Conservation (phyloP, 2,113 vertebrate genomes). For the Corydoras maculifer region DNA sequence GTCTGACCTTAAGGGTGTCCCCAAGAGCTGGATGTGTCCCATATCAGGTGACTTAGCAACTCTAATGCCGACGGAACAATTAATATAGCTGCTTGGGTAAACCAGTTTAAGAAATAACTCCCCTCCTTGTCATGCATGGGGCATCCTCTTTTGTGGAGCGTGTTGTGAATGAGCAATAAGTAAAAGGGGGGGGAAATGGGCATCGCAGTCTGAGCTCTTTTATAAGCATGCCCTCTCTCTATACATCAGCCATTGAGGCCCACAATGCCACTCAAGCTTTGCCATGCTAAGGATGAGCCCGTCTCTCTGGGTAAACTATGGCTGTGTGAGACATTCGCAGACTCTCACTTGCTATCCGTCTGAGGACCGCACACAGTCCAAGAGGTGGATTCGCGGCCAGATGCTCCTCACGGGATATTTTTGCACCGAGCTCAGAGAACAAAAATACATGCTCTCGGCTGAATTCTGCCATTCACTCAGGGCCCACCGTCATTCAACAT, state of each 20-base stretch:
- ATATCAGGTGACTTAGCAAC: slow-evolving; percentile 51
- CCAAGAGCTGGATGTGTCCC: slow-evolving; percentile 42
- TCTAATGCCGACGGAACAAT: slow-evolving; percentile 49
- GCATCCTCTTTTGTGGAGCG: slow-evolving; percentile 30
- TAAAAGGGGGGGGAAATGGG: slow-evolving; percentile 12
- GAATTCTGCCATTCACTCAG: slow-evolving; percentile 11
- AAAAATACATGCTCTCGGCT: slow-evolving; percentile 52
- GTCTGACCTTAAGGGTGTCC: slow-evolving; percentile 59
- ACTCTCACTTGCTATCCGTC: slow-evolving; percentile 49
- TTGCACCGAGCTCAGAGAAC: slow-evolving; percentile 53
- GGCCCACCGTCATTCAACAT: slow-evolving; percentile 5
- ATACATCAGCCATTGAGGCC: slow-evolving; percentile 27
- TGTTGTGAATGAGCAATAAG: slow-evolving; percentile 34
- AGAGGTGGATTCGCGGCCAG: slow-evolving; percentile 60
- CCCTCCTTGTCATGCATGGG: slow-evolving; percentile 26
- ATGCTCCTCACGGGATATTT: slow-evolving; percentile 60
- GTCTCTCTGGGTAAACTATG: slow-evolving; percentile 54
- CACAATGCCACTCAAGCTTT: slow-evolving; percentile 52
- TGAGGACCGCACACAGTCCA: slow-evolving; percentile 62
- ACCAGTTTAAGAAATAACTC: slow-evolving; percentile 28
- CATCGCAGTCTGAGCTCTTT: slow-evolving; percentile 31
- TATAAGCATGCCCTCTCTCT: slow-evolving; percentile 23
- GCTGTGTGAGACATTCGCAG: slow-evolving; percentile 56
- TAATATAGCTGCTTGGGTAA: slow-evolving; percentile 48
- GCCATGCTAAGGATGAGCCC: slow-evolving; percentile 44